Evolutionary conservation across 2,113 vertebrate genomes (phyloP).

Genomic region (Microtus pennsylvanicus): DNA sequence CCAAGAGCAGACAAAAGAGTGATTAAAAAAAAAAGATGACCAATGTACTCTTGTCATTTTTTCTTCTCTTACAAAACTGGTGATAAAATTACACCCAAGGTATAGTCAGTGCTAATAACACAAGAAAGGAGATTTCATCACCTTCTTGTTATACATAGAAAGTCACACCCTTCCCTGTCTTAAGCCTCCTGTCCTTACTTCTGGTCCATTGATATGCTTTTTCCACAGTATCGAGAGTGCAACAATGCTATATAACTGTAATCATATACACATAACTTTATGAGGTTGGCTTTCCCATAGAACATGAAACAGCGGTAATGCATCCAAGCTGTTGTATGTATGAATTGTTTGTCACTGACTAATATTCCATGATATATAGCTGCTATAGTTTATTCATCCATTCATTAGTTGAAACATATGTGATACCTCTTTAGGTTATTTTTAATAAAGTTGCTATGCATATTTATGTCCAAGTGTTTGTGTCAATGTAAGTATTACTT

Average conservation of each 20-base stretch:
- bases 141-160: background rate
- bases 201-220: background rate
- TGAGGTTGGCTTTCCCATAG: background rate
- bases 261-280: background rate
- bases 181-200: fast-evolving
- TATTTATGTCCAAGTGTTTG: background rate
- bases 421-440: background rate
- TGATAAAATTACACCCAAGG: background rate
- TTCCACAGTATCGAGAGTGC: background rate
- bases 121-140: background rate
- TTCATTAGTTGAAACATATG: background rate
- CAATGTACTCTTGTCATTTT: background rate
- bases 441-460: background rate
- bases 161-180: background rate
- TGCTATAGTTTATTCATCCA: background rate
- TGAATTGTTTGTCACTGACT: background rate
- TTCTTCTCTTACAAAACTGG: background rate
- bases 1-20: background rate
- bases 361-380: background rate
- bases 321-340: background rate
- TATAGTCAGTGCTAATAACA: background rate
- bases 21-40: background rate
- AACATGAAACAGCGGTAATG: background rate
- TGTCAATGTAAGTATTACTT: background rate
- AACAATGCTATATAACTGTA: background rate